Evolutionary conservation across 2,797 vertebrate genomes (phyloP).

Genomic region (Gila robusta): DNA sequence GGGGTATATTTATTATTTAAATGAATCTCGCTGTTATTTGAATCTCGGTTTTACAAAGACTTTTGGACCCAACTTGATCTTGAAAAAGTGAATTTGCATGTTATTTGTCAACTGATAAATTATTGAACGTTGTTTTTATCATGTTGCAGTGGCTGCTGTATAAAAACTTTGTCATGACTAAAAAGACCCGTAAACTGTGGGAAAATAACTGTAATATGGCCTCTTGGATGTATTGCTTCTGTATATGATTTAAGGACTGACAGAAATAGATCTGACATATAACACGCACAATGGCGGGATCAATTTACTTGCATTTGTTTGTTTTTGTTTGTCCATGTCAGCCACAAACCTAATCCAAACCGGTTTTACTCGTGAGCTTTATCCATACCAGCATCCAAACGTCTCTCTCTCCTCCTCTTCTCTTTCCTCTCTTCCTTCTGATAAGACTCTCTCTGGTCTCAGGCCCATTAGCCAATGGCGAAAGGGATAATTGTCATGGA

Average conservation of each 20-base stretch:
- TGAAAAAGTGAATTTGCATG: neutral
- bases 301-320: neutral
- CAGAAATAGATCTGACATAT: slow-evolving; percentile 1
- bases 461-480: slow-evolving; percentile 63
- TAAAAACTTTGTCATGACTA: neutral
- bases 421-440: slow-evolving; percentile 40
- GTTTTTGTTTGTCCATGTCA: slow-evolving; percentile 11
- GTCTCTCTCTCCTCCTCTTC: slow-evolving; percentile 43
- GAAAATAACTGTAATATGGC: neutral
- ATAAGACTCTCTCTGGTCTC: slow-evolving; percentile 68
- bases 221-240: neutral
- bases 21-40: neutral
- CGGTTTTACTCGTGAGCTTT: neutral
- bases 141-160: neutral
- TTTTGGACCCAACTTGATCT: neutral
- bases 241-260: neutral
- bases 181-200: neutral
- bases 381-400: slow-evolving; percentile 10
- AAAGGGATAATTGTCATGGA: slow-evolving; percentile 68
- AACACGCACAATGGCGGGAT: neutral
- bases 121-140: neutral
- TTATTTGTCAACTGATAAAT: neutral
- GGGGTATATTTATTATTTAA: neutral
- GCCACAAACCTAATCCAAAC: slow-evolving; percentile 12
- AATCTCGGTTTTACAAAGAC: neutral